Percentiles rank a stretch among this genome's conserved stretches.
phyloP scores from a whole-genome alignment of 2,797 vertebrate genomes.

The Cirrhinus molitorella region DNA sequence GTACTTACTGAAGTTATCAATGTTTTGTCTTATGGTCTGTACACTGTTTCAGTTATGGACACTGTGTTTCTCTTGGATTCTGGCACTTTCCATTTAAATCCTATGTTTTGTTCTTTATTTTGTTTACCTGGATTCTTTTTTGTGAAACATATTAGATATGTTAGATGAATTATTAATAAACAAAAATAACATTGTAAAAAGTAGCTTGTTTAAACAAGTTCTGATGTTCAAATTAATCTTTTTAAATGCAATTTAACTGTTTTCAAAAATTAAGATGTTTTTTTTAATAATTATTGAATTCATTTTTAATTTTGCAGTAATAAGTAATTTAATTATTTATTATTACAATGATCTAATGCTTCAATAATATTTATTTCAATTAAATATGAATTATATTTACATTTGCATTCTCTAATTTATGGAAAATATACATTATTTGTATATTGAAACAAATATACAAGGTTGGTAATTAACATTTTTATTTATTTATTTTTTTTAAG shows the following conservation, averaged over 20 bases:
- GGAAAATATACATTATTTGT: not conserved
- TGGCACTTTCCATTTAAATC: not conserved
- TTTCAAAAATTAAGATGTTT: not conserved
- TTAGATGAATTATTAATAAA: not conserved
- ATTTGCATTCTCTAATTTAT: not conserved
- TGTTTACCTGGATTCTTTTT: not conserved
- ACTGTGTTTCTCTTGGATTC: not conserved
- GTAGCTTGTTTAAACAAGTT: not conserved
- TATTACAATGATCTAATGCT: not conserved
- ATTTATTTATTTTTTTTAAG: not conserved
- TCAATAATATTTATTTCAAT: not conserved
- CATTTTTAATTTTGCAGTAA: not conserved
- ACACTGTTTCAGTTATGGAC: not conserved
- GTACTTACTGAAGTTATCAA: not conserved
- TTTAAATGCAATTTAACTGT: not conserved
- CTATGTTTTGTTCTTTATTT: not conserved
- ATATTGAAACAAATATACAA: too few relatives aligned
- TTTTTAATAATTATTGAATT: not conserved
- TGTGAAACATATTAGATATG: not conserved
- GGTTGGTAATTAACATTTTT: too few relatives aligned
- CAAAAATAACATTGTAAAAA: not conserved
- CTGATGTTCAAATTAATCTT: not conserved
- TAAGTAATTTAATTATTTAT: not conserved
- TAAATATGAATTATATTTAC: not conserved
- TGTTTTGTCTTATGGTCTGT: constrained; percentile 19